Percentiles rank a stretch among this genome's conserved stretches.
Conservation (phyloP, 2,888 invertebrate genomes). For the Ligdia adustata region DNA sequence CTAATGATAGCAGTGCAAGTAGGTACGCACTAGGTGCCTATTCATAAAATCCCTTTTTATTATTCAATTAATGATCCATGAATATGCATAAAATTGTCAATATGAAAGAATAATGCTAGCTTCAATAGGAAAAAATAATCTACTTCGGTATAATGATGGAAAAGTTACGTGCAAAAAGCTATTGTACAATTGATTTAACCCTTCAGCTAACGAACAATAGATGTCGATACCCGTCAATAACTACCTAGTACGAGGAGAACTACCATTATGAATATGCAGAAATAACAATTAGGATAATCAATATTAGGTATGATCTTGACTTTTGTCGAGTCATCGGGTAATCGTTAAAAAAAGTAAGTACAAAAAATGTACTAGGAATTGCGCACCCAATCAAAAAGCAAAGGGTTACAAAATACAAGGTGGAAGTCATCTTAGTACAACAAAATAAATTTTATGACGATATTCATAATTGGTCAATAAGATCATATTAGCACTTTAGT, state of each 20-base stretch:
- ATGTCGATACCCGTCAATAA: constrained; percentile 38
- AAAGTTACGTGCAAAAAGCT: constrained; percentile 43
- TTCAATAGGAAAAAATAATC: constrained; percentile 2
- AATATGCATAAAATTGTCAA: constrained; percentile 63
- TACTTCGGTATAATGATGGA: constrained; percentile 32
- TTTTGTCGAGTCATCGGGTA: constrained; percentile 57
- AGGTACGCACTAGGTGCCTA: too few species aligned
- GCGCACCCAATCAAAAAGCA: constrained; percentile 14
- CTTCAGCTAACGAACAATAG: constrained; percentile 33
- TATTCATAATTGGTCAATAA: too few species aligned
- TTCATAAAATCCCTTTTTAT: too few species aligned
- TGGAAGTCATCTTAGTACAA: too few species aligned
- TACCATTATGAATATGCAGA: constrained; percentile 77
- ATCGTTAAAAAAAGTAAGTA: constrained; percentile 47
- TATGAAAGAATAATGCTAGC: constrained; percentile 15
- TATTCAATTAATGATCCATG: constrained; percentile 70
- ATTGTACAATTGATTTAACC: constrained; percentile 42
- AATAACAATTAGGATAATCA: constrained; percentile 72
- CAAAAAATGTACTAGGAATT: constrained; percentile 14
- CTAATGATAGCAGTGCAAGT: too few species aligned
- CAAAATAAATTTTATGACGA: too few species aligned
- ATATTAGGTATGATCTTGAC: constrained; percentile 58
- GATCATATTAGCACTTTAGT: too few species aligned
- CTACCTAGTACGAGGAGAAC: too few species aligned
- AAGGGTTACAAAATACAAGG: constrained; percentile 21